Base-by-base conservation (phyloP, 2,113 vertebrate genomes). In the Lepus timidus region DNA sequence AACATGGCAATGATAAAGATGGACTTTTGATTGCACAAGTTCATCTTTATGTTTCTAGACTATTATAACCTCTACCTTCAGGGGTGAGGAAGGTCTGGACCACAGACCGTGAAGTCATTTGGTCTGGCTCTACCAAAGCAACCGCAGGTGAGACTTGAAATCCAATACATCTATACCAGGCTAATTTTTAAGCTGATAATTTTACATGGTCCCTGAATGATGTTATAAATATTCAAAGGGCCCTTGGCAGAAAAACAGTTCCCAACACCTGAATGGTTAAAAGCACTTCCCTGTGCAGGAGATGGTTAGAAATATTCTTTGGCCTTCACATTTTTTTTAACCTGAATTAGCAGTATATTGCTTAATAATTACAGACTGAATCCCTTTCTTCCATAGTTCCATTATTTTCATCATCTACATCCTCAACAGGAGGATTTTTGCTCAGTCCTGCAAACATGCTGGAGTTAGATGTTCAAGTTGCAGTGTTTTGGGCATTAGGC, bases 271-370 rank as follows among this genome's bases (percentile, higher is more conserved):
- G 76, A 81, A 95, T 49, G 74, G n/a, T 91, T 91, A 91, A 85
- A 67, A 75, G 4, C 12, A 85, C 1, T 23, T 84, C 27, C 44
- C 7, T 65, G 0, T 4, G 3, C 17, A 85, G 58, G 20, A 70
- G 31, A 74, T 39, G 49, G 25, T 80, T 80, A 9, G 73, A 80
- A 88, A 86, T 29, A 88, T 36, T 61, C 16, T 88, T 84, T 73
- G 8, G 14, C 4, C 33, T 75, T 93, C 31, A 62, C 1, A 71
- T 75, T 51, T 61, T 93, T 85, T n/a, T 58, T 44, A 44, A 64
- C 27, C 25, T 94, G 27, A 96, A 90, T 55, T 94, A 73, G 33
- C 96, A 94, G 23, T 29, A 19, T 27, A 64, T 25, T 25, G 52
- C 13, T 31, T 8, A 88, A 64, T 58, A 67, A 23, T 86, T 75